Evolutionary conservation across 2,113 vertebrate genomes (phyloP).

Genomic region (Aplodontia rufa): DNA sequence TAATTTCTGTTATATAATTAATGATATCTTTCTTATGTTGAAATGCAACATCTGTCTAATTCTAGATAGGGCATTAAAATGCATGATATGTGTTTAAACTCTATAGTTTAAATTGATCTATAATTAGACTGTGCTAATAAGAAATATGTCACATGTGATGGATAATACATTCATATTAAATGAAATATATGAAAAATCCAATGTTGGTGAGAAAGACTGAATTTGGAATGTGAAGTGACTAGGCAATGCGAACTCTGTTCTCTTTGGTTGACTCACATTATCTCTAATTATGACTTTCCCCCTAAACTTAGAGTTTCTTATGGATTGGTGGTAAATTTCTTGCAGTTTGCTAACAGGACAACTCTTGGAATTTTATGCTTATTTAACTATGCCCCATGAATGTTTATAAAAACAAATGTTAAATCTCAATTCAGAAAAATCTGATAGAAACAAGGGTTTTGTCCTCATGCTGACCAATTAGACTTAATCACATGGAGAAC

Average conservation of each 20-base stretch:
- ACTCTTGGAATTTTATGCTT: neutral
- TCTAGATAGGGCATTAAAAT: neutral
- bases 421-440: neutral
- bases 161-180: neutral
- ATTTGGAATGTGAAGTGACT: neutral
- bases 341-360: neutral
- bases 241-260: neutral
- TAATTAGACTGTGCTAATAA: neutral
- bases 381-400: neutral
- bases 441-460: neutral
- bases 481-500: neutral
- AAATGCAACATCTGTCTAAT: conserved; percentile 16
- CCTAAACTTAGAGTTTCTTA: neutral
- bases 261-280: neutral
- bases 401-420: conserved; percentile 25
- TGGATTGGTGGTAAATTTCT: neutral
- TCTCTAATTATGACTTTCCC: neutral
- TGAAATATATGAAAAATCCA: neutral
- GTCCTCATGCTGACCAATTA: neutral
- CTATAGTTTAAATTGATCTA: neutral
- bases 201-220: neutral
- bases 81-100: neutral
- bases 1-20: neutral
- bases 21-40: neutral
- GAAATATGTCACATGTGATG: neutral